These are phyloP conservation scores for Mesocentrotus franciscanus DNA, from an alignment of 53 echinoderm and acorn worm species.

Conservation along the genomic window DNA sequence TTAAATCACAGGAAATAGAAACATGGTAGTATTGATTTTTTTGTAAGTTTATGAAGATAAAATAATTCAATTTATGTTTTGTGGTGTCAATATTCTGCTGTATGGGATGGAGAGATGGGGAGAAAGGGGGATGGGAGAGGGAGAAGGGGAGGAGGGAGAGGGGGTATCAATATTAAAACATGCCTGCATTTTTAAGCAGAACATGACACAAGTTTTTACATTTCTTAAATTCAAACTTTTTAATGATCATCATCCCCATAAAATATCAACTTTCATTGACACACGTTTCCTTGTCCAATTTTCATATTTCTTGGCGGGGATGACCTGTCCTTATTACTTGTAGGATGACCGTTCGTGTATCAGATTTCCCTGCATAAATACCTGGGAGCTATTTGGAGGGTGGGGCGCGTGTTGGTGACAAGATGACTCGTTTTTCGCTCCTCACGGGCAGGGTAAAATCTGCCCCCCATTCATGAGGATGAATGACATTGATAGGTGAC, in stretches of 20 bases:
- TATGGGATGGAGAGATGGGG: too few relatives aligned
- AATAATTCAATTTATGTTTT: too few relatives aligned
- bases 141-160: neutral
- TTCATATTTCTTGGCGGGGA: neutral
- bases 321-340: neutral
- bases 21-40: neutral
- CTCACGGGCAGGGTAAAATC: slow-evolving; percentile 10
- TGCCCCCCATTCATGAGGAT: neutral
- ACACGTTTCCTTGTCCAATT: neutral
- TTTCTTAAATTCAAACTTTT: too few relatives aligned
- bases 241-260: too few relatives aligned
- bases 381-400: neutral
- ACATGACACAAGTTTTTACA: too few relatives aligned
- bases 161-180: too few relatives aligned
- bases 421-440: slow-evolving; percentile 40
- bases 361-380: slow-evolving; percentile 38
- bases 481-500: neutral
- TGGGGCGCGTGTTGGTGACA: slow-evolving; percentile 12
- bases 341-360: slow-evolving; percentile 16
- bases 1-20: neutral
- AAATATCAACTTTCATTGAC: neutral
- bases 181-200: too few relatives aligned
- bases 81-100: too few relatives aligned
- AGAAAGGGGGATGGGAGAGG: too few relatives aligned
- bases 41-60: too few relatives aligned